phyloP scores from a whole-genome alignment of 2,797 vertebrate genomes.

The Phyllotis vaccarum region DNA sequence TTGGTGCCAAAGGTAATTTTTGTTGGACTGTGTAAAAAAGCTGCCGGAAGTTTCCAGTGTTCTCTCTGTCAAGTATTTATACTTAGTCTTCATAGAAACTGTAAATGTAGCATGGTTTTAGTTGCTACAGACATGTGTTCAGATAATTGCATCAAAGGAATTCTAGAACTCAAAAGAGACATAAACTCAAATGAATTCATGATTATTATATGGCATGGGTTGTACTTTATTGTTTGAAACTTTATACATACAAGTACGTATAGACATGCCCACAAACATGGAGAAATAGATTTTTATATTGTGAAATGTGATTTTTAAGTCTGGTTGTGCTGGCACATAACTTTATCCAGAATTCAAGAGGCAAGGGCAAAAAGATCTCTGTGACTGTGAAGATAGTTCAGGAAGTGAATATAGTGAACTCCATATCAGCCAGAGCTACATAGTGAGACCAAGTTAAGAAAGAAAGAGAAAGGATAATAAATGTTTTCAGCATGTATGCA shows the following conservation, averaged over 20 bases:
- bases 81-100: neutral
- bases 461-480: neutral
- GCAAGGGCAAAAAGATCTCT: neutral
- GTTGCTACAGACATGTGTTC: neutral
- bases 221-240: conserved; percentile 15
- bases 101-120: neutral
- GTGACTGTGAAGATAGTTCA: neutral
- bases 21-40: neutral
- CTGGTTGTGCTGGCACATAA: neutral
- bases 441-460: neutral
- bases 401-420: neutral
- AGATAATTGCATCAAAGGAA: neutral
- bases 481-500: neutral
- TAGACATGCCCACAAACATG: neutral
- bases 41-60: neutral
- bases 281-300: neutral
- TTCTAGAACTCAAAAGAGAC: neutral
- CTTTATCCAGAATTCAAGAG: neutral
- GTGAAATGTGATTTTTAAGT: neutral
- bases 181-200: neutral
- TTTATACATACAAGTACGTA: neutral
- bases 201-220: neutral
- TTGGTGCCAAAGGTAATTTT: neutral
- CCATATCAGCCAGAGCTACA: neutral
- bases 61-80: neutral